These are phyloP conservation scores for Liposcelis brunnea DNA, from an alignment of 2,888 invertebrate species.

Conservation along the genomic window DNA sequence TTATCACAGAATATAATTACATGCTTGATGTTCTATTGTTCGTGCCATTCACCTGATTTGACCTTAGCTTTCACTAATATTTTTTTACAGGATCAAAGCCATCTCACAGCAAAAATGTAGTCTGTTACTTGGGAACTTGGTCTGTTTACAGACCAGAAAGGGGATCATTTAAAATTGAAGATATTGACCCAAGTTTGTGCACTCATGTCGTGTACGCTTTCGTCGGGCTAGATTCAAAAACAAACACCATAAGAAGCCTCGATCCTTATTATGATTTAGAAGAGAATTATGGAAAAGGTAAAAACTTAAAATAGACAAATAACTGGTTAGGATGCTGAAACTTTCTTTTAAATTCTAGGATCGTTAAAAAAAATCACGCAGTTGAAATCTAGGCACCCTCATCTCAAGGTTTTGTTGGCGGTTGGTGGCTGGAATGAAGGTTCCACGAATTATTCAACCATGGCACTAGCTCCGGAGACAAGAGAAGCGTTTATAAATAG, in stretches of 20 bases:
- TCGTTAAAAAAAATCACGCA: slow-evolving; percentile 46
- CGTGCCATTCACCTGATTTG: too few relatives aligned
- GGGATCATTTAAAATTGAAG: slow-evolving; percentile 45
- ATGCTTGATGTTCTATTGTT: too few relatives aligned
- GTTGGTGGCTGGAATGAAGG: slow-evolving; percentile 91
- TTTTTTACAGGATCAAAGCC: background rate
- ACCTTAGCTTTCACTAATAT: background rate
- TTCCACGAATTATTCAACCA: slow-evolving; percentile 48
- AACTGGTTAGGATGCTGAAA: too few relatives aligned
- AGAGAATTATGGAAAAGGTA: slow-evolving; percentile 54
- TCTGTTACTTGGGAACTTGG: slow-evolving; percentile 69
- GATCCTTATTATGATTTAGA: slow-evolving; percentile 64
- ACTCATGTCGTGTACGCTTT: slow-evolving; percentile 71
- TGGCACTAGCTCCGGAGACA: slow-evolving; percentile 44
- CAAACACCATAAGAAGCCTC: slow-evolving; percentile 48
- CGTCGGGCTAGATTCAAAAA: slow-evolving; percentile 51
- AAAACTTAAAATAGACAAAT: too few relatives aligned
- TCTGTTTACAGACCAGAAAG: slow-evolving; percentile 49
- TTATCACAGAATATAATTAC: too few relatives aligned
- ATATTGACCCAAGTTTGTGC: slow-evolving; percentile 56
- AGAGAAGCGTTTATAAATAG: slow-evolving; percentile 52
- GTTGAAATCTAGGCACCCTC: slow-evolving; percentile 47
- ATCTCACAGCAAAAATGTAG: slow-evolving; percentile 29
- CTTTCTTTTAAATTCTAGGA: slow-evolving; percentile 19
- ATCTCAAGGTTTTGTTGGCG: slow-evolving; percentile 53